Evolutionary conservation across 2,797 vertebrate genomes (phyloP), one percentile per base, ranked within the genome.

Genomic region (Ibycter americanus): DNA sequence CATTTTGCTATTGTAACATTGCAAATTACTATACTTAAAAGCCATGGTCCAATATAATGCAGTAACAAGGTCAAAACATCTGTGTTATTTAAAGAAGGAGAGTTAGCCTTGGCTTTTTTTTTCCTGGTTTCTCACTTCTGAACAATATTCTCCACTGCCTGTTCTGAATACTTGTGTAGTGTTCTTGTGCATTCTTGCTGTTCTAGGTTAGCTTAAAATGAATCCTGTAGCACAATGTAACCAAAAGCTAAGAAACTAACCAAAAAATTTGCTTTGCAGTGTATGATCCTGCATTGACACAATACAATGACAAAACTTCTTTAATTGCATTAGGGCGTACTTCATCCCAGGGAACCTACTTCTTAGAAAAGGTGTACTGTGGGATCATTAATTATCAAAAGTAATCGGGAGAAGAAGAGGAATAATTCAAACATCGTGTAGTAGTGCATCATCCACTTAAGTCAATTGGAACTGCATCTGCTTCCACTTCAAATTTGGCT

Each of bases 361-460:
- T 94, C 87, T 93, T 59, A 83, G 85, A 93, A 94, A 96, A 96
- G 81, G 90, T 90, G 89, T 95, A 95, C 76, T 68, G 79, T 62
- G 87, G 89, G 90, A 92, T 96, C 94, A 96, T 96, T 97, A 96
- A 96, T 96, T 97, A 97, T 80, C 92, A 86, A 55, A 95, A 92
- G 87, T 91, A 96, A 96, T 93, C 5, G 63, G 61, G 87, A 93
- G 87, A 49, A 97, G 90, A 95, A 88, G 91, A 87, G 74, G 63
- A 76, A 63, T 93, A 97, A 95, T 96, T 97, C 93, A 96, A 95
- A 94, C 79, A 90, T 51, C 38, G 1, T 61, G 58, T 66, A 96
- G 87, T 29, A 94, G 86, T 46, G 93, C 87, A 83, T 85, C 94
- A 96, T 65, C 94, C 93, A 97, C 96, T 97, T 89, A 54, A 96